Conservation (phyloP, 2,797 vertebrate species). For the Parauchenoglanis punctatus region DNA sequence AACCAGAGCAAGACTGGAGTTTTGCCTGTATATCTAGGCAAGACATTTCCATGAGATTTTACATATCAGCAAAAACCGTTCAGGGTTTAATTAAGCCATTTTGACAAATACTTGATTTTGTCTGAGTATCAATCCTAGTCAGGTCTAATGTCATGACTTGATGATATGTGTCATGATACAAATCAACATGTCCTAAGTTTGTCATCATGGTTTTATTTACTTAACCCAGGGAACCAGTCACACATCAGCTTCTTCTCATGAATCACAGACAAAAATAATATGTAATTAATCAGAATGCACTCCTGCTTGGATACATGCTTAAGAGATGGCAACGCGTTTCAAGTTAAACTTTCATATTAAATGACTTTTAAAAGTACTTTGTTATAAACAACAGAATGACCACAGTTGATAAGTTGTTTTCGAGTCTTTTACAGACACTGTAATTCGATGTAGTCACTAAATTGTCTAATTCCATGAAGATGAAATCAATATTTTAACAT, state of each 20-base stretch:
- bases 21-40: conserved; percentile 49
- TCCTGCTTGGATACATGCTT: conserved; percentile 36
- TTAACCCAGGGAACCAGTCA: conserved; percentile 31
- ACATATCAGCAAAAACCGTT: conserved; percentile 35
- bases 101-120: not conserved
- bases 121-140: not conserved
- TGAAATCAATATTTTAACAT: conserved; percentile 31
- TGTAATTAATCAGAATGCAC: conserved; percentile 24
- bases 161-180: not conserved
- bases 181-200: not conserved
- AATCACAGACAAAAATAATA: conserved; percentile 7
- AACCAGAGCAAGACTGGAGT: conserved; percentile 55
- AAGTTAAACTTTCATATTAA: conserved; percentile 19
- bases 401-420: conserved; percentile 2
- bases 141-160: not conserved
- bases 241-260: conserved; percentile 16
- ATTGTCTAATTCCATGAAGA: conserved; percentile 25
- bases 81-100: conserved; percentile 39
- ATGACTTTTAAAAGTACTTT: conserved; percentile 9
- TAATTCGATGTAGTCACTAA: conserved; percentile 34
- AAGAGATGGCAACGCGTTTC: conserved; percentile 12
- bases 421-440: conserved; percentile 24
- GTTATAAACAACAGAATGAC: conserved; percentile 18
- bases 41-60: conserved; percentile 25
- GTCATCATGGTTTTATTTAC: not conserved